Conservation (phyloP, 2,888 invertebrate genomes). For the Conistra vaccinii region DNA sequence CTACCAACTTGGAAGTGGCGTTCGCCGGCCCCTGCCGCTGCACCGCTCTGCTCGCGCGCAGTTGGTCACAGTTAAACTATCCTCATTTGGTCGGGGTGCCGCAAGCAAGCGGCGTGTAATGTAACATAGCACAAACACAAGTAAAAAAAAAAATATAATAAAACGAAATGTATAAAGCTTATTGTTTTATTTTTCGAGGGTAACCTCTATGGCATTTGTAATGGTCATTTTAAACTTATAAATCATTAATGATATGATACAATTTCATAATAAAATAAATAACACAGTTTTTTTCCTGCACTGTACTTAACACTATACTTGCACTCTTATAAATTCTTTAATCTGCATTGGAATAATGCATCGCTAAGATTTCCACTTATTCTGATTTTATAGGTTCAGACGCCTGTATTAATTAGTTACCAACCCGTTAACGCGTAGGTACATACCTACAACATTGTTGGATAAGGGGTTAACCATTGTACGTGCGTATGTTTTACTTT, state of each 20-base stretch:
- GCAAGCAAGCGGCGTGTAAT: too few species aligned
- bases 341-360: conserved; percentile 61
- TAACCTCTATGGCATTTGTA: conserved; percentile 86
- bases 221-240: conserved; percentile 70
- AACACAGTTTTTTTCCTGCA: conserved; percentile 75
- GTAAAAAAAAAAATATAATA: too few species aligned
- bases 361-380: conserved; percentile 12
- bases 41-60: too few species aligned
- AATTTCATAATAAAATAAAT: conserved; percentile 75
- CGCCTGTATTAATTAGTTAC: neutral
- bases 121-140: too few species aligned
- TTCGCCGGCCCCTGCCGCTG: too few species aligned
- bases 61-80: too few species aligned
- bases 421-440: neutral
- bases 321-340: conserved; percentile 47
- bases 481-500: neutral
- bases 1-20: too few species aligned
- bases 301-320: conserved; percentile 60
- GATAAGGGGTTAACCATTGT: neutral
- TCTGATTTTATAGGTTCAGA: neutral
- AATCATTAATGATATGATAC: conserved; percentile 64
- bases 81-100: too few species aligned
- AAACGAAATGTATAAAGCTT: conserved; percentile 64
- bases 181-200: conserved; percentile 81
- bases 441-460: neutral